Evolutionary conservation across 2,888 invertebrate genomes (phyloP).

Genomic region (Rhagium mordax): DNA sequence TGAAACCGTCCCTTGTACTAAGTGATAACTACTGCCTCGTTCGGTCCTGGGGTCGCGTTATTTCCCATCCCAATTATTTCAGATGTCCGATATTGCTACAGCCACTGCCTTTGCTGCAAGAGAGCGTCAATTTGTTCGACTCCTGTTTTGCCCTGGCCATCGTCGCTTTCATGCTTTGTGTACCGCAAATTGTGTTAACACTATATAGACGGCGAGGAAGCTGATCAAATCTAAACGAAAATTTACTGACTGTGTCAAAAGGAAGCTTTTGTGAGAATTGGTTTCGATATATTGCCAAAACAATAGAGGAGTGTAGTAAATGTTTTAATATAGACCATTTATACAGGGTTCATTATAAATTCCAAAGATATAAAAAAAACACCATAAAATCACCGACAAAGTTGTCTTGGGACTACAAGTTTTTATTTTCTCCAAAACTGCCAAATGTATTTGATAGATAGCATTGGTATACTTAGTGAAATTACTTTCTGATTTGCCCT

Average conservation of each 20-base stretch:
- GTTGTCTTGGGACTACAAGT: no score
- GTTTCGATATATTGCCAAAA: no score
- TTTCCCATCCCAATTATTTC: conserved; percentile 11
- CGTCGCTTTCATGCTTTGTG: not conserved
- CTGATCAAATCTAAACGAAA: not conserved
- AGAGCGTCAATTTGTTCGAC: not conserved
- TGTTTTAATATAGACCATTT: no score
- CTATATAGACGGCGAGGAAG: not conserved
- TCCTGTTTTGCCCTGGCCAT: not conserved
- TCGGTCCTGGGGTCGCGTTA: not conserved
- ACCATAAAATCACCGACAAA: no score
- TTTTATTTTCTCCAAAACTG: no score
- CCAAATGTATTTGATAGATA: no score
- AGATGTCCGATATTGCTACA: not conserved
- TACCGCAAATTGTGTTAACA: not conserved
- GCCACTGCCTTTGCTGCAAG: not conserved
- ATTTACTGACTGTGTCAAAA: not conserved
- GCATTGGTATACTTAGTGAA: no score
- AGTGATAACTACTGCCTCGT: not conserved
- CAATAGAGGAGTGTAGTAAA: no score
- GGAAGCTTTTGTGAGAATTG: not conserved
- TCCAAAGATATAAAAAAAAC: no score
- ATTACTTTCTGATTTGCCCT: no score
- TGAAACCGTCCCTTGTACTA: not conserved
- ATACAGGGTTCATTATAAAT: no score